These are phyloP conservation scores for Rhinolophus sinicus DNA, from an alignment of 2,113 vertebrate genomes.

Conservation along the genomic window DNA sequence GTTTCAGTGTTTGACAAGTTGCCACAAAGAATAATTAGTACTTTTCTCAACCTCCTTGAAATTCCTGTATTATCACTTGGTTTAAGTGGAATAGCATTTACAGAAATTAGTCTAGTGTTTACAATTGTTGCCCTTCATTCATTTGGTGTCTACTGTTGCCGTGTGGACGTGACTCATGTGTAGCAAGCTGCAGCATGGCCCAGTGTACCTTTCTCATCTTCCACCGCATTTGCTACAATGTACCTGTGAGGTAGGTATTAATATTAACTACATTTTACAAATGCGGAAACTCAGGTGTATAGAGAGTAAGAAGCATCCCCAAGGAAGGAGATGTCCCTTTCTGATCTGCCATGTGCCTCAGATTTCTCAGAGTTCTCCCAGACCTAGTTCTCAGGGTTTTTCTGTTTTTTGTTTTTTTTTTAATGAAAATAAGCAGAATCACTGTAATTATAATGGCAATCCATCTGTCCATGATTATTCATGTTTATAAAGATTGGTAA, in stretches of 20 bases:
- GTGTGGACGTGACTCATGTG: neutral
- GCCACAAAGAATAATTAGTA: neutral
- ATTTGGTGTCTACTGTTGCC: neutral
- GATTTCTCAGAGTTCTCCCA: neutral
- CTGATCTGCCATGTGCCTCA: neutral
- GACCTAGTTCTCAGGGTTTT: neutral
- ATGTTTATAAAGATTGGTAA: neutral
- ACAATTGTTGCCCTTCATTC: neutral
- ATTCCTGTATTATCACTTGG: neutral
- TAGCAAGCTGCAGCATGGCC: neutral
- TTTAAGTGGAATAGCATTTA: neutral
- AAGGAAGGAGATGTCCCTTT: neutral
- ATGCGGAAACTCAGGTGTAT: neutral
- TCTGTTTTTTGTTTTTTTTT: neutral
- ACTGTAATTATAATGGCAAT: neutral
- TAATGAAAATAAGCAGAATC: slow-evolving; percentile 29
- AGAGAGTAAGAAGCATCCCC: neutral
- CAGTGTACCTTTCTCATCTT: neutral
- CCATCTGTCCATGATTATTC: neutral
- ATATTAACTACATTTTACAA: neutral
- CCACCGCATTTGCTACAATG: neutral
- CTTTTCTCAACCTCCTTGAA: slow-evolving; percentile 3
- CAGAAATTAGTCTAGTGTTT: neutral
- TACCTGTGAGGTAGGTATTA: neutral
- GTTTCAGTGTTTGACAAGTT: neutral